Evolutionary conservation across 2,113 vertebrate genomes (phyloP).

Genomic region (Azemiops feae): DNA sequence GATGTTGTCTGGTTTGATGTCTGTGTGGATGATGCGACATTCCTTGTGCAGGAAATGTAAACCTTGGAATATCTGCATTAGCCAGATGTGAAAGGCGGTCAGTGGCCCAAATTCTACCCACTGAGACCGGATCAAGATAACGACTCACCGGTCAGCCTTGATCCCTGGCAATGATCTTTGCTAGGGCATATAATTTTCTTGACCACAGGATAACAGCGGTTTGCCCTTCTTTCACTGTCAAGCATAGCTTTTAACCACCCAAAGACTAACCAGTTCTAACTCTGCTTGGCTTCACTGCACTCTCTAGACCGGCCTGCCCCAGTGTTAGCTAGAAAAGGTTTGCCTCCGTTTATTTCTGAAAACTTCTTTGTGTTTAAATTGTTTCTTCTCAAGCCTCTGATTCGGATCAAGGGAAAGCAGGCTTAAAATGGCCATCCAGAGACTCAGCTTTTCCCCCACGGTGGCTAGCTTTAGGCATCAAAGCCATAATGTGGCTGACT

Average conservation of each 20-base stretch:
- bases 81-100: neutral
- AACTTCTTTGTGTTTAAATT: neutral
- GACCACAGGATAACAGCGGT: neutral
- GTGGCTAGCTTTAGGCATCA: neutral
- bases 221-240: neutral
- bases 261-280: neutral
- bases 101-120: neutral
- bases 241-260: neutral
- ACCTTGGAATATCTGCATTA: slow-evolving; percentile 77
- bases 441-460: neutral
- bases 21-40: slow-evolving; percentile 84
- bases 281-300: neutral
- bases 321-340: neutral
- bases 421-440: neutral
- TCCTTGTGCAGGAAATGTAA: slow-evolving; percentile 78
- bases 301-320: neutral
- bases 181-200: neutral
- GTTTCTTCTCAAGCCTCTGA: neutral
- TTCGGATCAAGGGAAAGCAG: neutral
- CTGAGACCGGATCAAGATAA: neutral
- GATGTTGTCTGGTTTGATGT: slow-evolving; percentile 86
- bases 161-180: neutral
- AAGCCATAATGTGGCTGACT: neutral
- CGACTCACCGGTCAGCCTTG: neutral
- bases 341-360: neutral